A percentile compares a stretch with the other conserved stretches of the same genome.
Evolutionary conservation across 2,888 invertebrate species (phyloP).

Genomic region (Drosophila differens): DNA sequence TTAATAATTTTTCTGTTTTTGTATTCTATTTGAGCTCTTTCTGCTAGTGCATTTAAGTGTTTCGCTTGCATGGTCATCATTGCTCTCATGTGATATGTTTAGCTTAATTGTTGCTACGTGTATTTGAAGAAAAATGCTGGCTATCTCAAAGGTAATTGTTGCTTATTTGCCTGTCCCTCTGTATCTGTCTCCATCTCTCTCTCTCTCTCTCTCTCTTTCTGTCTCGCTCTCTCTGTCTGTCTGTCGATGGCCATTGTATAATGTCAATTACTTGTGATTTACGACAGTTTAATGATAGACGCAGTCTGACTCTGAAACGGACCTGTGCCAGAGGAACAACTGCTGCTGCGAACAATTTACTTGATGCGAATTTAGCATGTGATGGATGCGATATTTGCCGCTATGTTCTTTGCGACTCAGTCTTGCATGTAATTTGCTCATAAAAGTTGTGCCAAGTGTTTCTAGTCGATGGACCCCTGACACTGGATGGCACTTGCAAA

Average conservation of each 20-base stretch:
- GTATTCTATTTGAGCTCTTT: neutral
- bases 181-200: slow-evolving; percentile 2
- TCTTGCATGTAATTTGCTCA: slow-evolving; percentile 77
- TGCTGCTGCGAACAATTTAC: slow-evolving; percentile 41
- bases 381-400: slow-evolving; percentile 65
- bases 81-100: slow-evolving; percentile 57
- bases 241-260: slow-evolving; percentile 64
- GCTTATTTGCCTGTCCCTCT: slow-evolving; percentile 63
- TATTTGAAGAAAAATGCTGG: slow-evolving; percentile 55
- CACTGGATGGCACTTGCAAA: neutral
- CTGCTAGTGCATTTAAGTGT: slow-evolving; percentile 21
- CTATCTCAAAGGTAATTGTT: slow-evolving; percentile 71
- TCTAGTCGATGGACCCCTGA: slow-evolving; percentile 15
- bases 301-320: slow-evolving; percentile 42
- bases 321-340: slow-evolving; percentile 24
- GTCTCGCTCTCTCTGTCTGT: slow-evolving; percentile 5
- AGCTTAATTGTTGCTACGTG: slow-evolving; percentile 77
- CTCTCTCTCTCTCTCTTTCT: neutral
- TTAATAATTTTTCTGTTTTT: neutral
- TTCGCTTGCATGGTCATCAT: slow-evolving; percentile 13
- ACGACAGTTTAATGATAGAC: slow-evolving; percentile 80
- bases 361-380: slow-evolving; percentile 67
- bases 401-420: slow-evolving; percentile 67
- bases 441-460: slow-evolving; percentile 51
- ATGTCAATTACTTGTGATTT: slow-evolving; percentile 82